Base-by-base conservation (phyloP, 2,797 vertebrate species). In the Onychomys leucogaster region DNA sequence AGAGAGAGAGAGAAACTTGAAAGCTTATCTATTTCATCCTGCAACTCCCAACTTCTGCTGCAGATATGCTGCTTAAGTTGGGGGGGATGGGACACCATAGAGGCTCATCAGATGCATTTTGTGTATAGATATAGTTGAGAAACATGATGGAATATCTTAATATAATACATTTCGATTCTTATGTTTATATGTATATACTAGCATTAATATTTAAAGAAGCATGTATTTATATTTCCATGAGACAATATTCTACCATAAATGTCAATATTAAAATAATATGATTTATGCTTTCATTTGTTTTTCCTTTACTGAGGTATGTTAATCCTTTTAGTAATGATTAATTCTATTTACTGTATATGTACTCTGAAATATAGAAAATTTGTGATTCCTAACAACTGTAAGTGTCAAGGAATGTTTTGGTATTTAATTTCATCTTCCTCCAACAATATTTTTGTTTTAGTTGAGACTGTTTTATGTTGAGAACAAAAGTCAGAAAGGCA, bases 151-250 rank as follows among this genome's bases (percentile, higher is more conserved):
- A 27, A 21, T 86, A 13, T 6, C 6, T 92, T 81, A 6, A 73
- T 65, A 49, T 27, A 34, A 10, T 34, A 43, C 95, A 23, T 95
- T 92, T 90, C 23, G 71, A 59, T 81, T 78, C 46, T 65, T 94
- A 81, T 43, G 17, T 8, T 32, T 67, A 43, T 41, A 13, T 76
- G 3, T n/a, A n/a, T 25, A 75, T 34, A 34, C 29, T 46, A 82
- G 25, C 0, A 52, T 59, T 69, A 84, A 5, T 29, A 32, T 78
- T 82, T 32, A 61, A 57, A 91, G 12, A 96, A 86, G 2, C 2
- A 43, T 75, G 57, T 23, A 55, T 27, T 34, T 89, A 34, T 27
- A 1, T 73, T 73, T 2, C 2, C 46, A 49, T 65, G 55, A 73
- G 55, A 71, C n/a, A 71, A 75, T 87, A 59, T 84, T 78, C 5